Evolutionary conservation across 2,113 vertebrate species (phyloP), one percentile per base, ranked within the genome.

Genomic region (Perca fluviatilis): DNA sequence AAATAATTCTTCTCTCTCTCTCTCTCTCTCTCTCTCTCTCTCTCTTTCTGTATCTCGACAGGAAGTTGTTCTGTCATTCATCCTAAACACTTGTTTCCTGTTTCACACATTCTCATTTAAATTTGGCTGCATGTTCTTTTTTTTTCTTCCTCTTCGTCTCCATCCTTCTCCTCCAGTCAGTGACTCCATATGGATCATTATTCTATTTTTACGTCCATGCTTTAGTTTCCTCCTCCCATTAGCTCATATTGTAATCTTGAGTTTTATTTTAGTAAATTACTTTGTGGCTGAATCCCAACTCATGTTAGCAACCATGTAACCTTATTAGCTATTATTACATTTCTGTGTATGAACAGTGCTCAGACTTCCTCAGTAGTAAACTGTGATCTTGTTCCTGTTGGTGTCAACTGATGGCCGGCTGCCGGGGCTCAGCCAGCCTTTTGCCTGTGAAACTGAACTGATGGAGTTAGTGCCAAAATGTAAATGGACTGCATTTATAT

Each of bases 41-140:
- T 49, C 19, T 43, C 49, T 46, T 27, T 54, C 4, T 14, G 18
- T 69, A n/a, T 71, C 25, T 60, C 27, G 6, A 92, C 95, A 95
- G 95, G 95, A 96, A 95, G 94, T 95, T 91, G 92, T 89, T 91
- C 89, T 92, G 91, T 92, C 94, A 88, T 92, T 94, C 81, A 88
- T 90, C 82, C 86, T 91, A 96, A 96, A 95, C 93, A 93, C 87
- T 90, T 21, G 66, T 94, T 95, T 96, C 95, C 95, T 96, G 95
- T 87, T 95, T 90, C 86, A 92, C 94, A 94, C 91, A 73, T 94
- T 76, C 85, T 54, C 77, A 46, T 87, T 88, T 76, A 51, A 23
- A 76, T 66, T 71, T 74, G 43, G 50, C 77, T 57, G 23, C 36
- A 66, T 15, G 25, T 36, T 79, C 50, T 47, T 73, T 63, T 61